Conservation (phyloP, 1,140 invertebrate species). For the silkworm (Bombyx mori) region ASM3026992v2 NC_085118.1:9087501-9088000, state of each 20-base stretch:
- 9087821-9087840: constrained; percentile 60
- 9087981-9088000: too few relatives aligned
- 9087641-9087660: too few relatives aligned
- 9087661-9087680: too few relatives aligned
- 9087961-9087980: constrained; percentile 86
- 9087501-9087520: constrained; percentile 90
- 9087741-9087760: constrained; percentile 6
- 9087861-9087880: constrained; percentile 84
- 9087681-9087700: too few relatives aligned
- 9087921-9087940: constrained; percentile 89
- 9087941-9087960: constrained; percentile 91
- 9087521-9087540: constrained; percentile 92
- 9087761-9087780: constrained; percentile 9
- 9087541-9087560: constrained; percentile 89
- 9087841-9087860: constrained; percentile 79
- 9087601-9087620: not conserved
- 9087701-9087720: too few relatives aligned
- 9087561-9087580: constrained; percentile 86
- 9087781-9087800: constrained; percentile 31
- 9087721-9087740: too few relatives aligned
- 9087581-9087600: not conserved
- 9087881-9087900: constrained; percentile 89
- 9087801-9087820: constrained; percentile 34
- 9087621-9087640: not conserved
- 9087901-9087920: constrained; percentile 90